Base-by-base conservation (phyloP, 2,113 vertebrate species). In the Vidua chalybeata region DNA sequence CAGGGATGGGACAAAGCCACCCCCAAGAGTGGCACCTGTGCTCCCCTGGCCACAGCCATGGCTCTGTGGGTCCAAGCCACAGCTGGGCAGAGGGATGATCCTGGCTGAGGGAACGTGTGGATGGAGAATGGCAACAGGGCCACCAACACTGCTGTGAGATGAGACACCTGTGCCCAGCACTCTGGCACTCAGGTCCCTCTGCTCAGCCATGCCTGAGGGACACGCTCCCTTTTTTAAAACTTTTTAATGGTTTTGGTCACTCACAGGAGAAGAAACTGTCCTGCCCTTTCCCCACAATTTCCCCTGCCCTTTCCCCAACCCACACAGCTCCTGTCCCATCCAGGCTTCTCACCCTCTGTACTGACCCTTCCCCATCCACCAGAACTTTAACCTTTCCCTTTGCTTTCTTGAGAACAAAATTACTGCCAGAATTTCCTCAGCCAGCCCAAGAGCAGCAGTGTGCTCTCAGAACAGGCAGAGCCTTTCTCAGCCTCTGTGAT, bases 211-310 rank as follows among this genome's bases (percentile, higher is more conserved):
- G 18, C 51, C 85, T 21, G 3, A 46, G 10, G 37, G 24, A 51
- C n/a, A 21, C 8, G 5, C 15, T 35, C 12, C 22, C 22, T n/a
- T 39, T 9, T 6, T 0, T 15, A 37, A 51, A 28, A 5, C 5
- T 5, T 13, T 33, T 4, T 1, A 49, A 46, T 35, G 10, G 11
- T 35, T 86, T 54, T 54, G 66, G 13, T 54, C 41, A 27, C 14
- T 68, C 48, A 43, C 31, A 4, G 2, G 43, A 87, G 84, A 56
- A 55, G 51, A 11, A 56, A 13, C 18, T 30, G 16, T 33, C 13
- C 30, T 31, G 48, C 41, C 20, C 16, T 16, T 51, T 64, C 8
- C 21, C 8, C 24, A 8, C 8, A 9, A 41, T 41, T 41, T 13
- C 41, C 35, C 13, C 30, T 31, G 48, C 41, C 20, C 16, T 16